These are phyloP conservation scores for Octodonta nipae DNA, from an alignment of 2,888 invertebrate genomes.

Conservation along the genomic window DNA sequence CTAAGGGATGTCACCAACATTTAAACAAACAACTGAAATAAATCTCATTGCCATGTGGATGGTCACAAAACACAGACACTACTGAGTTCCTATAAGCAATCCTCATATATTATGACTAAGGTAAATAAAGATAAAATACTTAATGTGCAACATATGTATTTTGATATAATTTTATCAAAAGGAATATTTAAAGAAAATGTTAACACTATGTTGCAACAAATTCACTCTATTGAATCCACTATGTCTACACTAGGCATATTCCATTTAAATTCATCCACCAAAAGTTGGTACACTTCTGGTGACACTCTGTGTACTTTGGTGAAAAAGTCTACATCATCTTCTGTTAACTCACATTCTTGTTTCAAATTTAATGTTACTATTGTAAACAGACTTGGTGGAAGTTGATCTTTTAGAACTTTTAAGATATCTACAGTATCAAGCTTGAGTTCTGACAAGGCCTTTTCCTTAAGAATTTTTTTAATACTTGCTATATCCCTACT, in stretches of 20 bases:
- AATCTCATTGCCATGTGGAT: too few relatives aligned
- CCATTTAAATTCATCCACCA: constrained; percentile 29
- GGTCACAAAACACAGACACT: too few relatives aligned
- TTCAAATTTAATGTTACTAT: constrained; percentile 25
- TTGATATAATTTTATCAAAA: too few relatives aligned
- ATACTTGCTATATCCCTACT: constrained; percentile 28
- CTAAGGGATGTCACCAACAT: too few relatives aligned
- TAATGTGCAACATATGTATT: too few relatives aligned
- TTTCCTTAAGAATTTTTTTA: constrained; percentile 24
- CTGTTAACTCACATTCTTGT: constrained; percentile 22
- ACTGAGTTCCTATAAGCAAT: neutral
- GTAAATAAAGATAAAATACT: neutral
- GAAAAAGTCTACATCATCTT: constrained; percentile 28
- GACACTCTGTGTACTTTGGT: constrained; percentile 26
- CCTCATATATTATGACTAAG: neutral
- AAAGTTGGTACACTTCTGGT: constrained; percentile 26
- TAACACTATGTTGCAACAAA: too few relatives aligned
- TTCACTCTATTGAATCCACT: constrained; percentile 14
- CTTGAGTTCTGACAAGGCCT: constrained; percentile 13
- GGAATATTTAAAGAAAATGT: too few relatives aligned
- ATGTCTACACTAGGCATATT: constrained; percentile 26
- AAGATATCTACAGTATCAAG: constrained; percentile 20
- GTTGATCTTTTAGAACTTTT: constrained; percentile 20
- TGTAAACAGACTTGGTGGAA: constrained; percentile 26
- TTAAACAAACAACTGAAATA: too few relatives aligned